These are phyloP conservation scores for Allolobophora icterica DNA, from an alignment of 2,888 invertebrate genomes.

Conservation along the genomic window DNA sequence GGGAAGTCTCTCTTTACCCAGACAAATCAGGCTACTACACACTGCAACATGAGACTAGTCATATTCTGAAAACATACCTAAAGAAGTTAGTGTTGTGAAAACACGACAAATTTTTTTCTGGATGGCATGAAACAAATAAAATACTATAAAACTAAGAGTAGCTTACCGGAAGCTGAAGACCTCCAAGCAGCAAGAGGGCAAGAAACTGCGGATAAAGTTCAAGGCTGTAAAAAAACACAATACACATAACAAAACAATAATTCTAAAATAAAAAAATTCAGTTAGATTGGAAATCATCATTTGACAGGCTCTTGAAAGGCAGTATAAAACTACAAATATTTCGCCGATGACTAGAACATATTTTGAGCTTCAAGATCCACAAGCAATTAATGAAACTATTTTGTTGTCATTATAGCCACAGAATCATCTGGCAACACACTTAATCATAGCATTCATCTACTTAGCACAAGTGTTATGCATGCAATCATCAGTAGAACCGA, in stretches of 20 bases:
- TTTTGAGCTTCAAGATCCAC: neutral
- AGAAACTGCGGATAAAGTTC: conserved; percentile 62
- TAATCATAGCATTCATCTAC: no score
- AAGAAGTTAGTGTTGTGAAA: no score
- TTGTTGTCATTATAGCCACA: neutral
- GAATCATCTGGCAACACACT: no score
- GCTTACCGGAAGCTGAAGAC: conserved; percentile 65
- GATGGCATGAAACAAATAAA: neutral
- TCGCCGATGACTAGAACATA: neutral
- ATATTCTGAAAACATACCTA: no score
- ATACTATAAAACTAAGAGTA: neutral
- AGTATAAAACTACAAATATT: no score
- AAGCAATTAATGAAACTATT: no score
- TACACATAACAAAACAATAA: conserved; percentile 21
- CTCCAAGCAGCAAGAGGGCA: conserved; percentile 64
- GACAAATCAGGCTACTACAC: no score
- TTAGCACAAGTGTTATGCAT: no score
- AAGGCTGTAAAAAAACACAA: conserved; percentile 54
- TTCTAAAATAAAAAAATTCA: neutral
- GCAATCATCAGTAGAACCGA: no score
- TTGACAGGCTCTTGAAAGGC: neutral
- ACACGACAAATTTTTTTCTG: neutral
- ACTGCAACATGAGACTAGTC: no score
- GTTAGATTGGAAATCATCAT: neutral
- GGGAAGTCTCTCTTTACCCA: no score